Base-by-base conservation (phyloP, 2,797 vertebrate genomes). In the Poeciliopsis turneri region DNA sequence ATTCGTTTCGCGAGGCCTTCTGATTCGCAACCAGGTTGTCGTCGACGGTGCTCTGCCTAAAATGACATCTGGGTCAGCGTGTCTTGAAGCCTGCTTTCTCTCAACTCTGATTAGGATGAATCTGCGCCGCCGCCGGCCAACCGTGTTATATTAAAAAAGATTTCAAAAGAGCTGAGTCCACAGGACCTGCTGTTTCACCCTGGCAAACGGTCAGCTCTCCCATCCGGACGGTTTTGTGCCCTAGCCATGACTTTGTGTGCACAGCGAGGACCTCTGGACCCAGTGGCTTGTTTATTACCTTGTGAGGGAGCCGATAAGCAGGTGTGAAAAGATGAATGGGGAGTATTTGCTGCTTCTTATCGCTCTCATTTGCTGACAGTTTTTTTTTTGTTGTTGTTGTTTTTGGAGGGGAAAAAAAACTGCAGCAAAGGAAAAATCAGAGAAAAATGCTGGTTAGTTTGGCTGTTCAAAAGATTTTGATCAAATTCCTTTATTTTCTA, bases 221-320 rank as follows among this genome's bases (percentile, higher is more conserved):
- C 4, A 7, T 74, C 83, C 78, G 78, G 74, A 79, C 68, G 57
- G 75, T 72, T 72, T 82, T 76, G 85, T 86, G 94, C 90, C 93
- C 93, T 94, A 83, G 88, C 83, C 59, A 41, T 91, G 92, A 95
- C 93, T 92, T 95, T 95, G 92, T 84, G 88, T 73, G 30, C 87
- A 76, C 88, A 83, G 91, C 71, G 77, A 79, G 88, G 71, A 76
- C 83, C 77, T 84, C 74, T 78, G 77, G 78, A 86, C 79, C 82
- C 39, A 41, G 72, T 51, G 49, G 72, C 77, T 79, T 89, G 82
- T 87, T 92, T 87, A 89, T 81, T 85, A 82, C 73, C 41, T 84
- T 77, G 78, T 53, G 9, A 82, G 79, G 83, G 69, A 88, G 12
- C 68, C 77, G 86, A 81, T 80, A 84, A 92, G 77, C 86, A 84